Percentiles rank a stretch among this genome's conserved stretches.
These are phyloP conservation scores for Chaenogobius annularis DNA, from an alignment of 2,113 vertebrate genomes.

Conservation along the genomic window DNA sequence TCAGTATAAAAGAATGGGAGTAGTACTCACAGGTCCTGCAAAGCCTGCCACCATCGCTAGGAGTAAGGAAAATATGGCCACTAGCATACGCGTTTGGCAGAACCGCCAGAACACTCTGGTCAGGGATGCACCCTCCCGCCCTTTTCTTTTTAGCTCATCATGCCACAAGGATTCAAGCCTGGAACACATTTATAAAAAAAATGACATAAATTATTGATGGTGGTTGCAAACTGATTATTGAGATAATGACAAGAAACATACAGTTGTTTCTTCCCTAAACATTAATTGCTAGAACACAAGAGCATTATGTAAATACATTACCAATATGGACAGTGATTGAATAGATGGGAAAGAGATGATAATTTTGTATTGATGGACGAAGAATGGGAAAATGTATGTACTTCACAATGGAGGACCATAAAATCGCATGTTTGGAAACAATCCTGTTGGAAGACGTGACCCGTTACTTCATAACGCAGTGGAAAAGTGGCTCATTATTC, in stretches of 20 bases:
- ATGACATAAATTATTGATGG: neutral
- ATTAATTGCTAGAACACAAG: neutral
- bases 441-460: too few species aligned
- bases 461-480: too few species aligned
- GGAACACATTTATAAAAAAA: slow-evolving; percentile 9
- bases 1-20: neutral
- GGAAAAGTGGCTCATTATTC: too few species aligned
- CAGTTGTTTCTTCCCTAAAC: neutral
- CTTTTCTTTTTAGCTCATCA: slow-evolving; percentile 74
- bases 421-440: too few species aligned
- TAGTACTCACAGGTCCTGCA: slow-evolving; percentile 77
- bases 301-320: too few species aligned
- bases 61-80: slow-evolving; percentile 77
- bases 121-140: slow-evolving; percentile 75
- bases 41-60: slow-evolving; percentile 79
- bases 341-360: too few species aligned
- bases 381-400: too few species aligned
- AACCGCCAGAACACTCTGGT: slow-evolving; percentile 80
- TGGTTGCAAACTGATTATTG: too few species aligned
- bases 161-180: slow-evolving; percentile 81
- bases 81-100: slow-evolving; percentile 78
- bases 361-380: too few species aligned
- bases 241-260: neutral
- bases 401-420: too few species aligned
- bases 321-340: too few species aligned